phyloP scores from a whole-genome alignment of 53 echinoderm and acorn worm genomes.

The Echinometra lucunter region DNA sequence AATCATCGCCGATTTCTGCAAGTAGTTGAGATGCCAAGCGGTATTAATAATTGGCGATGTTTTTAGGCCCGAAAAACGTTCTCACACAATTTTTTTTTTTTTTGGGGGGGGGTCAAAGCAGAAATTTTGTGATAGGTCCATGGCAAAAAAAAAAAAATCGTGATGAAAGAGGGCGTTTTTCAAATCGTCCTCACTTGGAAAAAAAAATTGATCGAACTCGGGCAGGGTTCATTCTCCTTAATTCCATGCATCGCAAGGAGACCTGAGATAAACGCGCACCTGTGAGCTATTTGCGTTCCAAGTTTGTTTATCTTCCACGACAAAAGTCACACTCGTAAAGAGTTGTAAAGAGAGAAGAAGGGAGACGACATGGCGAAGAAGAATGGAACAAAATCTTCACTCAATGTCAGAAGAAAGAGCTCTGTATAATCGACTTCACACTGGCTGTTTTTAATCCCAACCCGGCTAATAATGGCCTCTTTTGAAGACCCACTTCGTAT shows the following conservation, averaged over 20 bases:
- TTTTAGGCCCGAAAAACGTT: too few relatives aligned
- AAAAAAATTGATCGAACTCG: constrained; percentile 26
- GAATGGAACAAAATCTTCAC: constrained; percentile 55
- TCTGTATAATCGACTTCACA: constrained; percentile 58
- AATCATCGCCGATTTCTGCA: too few relatives aligned
- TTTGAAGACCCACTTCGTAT: background rate
- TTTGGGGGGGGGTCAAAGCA: too few relatives aligned
- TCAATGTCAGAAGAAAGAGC: constrained; percentile 56
- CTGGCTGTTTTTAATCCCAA: constrained; percentile 61
- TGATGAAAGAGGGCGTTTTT: constrained; percentile 34
- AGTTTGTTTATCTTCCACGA: constrained; percentile 62
- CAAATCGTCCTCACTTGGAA: background rate
- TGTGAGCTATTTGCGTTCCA: constrained; percentile 61
- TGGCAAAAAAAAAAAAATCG: too few relatives aligned
- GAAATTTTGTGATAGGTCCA: too few relatives aligned
- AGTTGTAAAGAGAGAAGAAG: constrained; percentile 46
- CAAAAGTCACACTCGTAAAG: constrained; percentile 62
- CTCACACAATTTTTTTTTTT: too few relatives aligned
- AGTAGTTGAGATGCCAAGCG: too few relatives aligned
- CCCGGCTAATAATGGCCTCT: background rate
- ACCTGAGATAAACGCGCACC: constrained; percentile 56
- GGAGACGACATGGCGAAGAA: constrained; percentile 47
- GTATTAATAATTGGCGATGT: too few relatives aligned
- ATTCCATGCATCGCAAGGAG: background rate
- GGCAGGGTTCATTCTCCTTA: constrained; percentile 59